A percentile compares a stretch with the other conserved stretches of the same genome.
These are phyloP conservation scores for Lacanobia oleracea DNA, from an alignment of 2,888 invertebrate genomes.

Conservation along the genomic window DNA sequence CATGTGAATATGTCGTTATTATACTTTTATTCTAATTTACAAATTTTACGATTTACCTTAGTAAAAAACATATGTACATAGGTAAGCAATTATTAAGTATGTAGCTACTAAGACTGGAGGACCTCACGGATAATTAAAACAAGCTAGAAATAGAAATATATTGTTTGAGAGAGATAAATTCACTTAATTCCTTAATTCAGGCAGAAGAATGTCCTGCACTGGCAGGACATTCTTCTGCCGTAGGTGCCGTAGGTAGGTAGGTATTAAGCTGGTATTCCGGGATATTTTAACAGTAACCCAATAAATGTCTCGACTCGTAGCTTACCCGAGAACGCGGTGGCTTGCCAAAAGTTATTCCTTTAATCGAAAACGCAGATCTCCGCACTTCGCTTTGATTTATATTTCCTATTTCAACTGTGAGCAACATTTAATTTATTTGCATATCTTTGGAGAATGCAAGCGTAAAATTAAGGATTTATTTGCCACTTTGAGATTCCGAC, in stretches of 20 bases:
- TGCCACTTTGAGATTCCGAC: constrained; percentile 23
- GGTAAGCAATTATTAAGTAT: too few relatives aligned
- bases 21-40: too few relatives aligned
- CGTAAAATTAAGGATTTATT: constrained; percentile 68
- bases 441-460: constrained; percentile 54
- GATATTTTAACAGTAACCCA: constrained; percentile 30
- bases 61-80: neutral
- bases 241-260: too few relatives aligned
- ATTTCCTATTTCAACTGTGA: constrained; percentile 57
- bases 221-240: too few relatives aligned
- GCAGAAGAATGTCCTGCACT: constrained; percentile 23
- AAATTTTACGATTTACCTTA: neutral
- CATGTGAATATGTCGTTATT: too few relatives aligned
- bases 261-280: constrained; percentile 25
- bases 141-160: too few relatives aligned
- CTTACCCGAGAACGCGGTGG: constrained; percentile 16
- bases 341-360: constrained; percentile 45
- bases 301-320: constrained; percentile 35
- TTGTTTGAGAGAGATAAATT: neutral
- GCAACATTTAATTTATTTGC: constrained; percentile 71
- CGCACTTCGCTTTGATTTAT: constrained; percentile 62
- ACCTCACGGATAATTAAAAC: too few relatives aligned
- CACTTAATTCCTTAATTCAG: too few relatives aligned
- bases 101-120: too few relatives aligned
- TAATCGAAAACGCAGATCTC: constrained; percentile 52